Evolutionary conservation across 1,140 invertebrate genomes (phyloP).

Genomic region (Phthorimaea operculella): DNA sequence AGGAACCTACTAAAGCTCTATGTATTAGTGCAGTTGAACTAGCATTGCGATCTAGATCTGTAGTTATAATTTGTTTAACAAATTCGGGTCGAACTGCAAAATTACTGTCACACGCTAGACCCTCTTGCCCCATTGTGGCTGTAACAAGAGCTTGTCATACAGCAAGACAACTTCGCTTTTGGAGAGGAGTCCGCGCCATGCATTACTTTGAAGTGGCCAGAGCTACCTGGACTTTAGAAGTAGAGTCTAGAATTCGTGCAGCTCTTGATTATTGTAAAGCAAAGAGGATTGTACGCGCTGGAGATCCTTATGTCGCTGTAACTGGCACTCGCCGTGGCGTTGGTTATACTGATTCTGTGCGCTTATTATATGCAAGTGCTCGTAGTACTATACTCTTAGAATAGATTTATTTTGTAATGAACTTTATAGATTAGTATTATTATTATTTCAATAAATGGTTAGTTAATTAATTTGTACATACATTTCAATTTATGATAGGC

Average conservation of each 20-base stretch:
- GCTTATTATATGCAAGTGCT: conserved; percentile 72
- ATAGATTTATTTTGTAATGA: conserved; percentile 17
- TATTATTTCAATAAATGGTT: too few species aligned
- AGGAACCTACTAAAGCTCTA: conserved; percentile 76
- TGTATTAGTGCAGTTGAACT: conserved; percentile 83
- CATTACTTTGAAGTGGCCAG: conserved; percentile 68
- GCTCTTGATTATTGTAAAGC: conserved; percentile 77
- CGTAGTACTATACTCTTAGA: conserved; percentile 43
- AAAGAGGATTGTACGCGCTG: conserved; percentile 72
- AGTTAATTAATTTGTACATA: too few species aligned
- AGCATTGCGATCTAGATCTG: conserved; percentile 73
- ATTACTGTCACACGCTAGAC: conserved; percentile 76
- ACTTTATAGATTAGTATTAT: too few species aligned
- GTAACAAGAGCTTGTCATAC: conserved; percentile 75
- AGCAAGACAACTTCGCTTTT: conserved; percentile 77
- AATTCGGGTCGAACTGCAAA: conserved; percentile 78
- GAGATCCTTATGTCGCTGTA: conserved; percentile 78
- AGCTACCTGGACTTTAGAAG: conserved; percentile 75
- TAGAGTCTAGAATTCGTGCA: conserved; percentile 76
- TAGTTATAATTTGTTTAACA: conserved; percentile 77
- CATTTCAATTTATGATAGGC: too few species aligned
- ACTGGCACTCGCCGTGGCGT: conserved; percentile 80
- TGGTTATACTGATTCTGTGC: conserved; percentile 82
- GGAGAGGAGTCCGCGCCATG: conserved; percentile 77
- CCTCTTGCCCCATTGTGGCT: conserved; percentile 79